Base-by-base conservation (phyloP, 2,797 vertebrate genomes). In the Scolopax bukidnonensis region DNA sequence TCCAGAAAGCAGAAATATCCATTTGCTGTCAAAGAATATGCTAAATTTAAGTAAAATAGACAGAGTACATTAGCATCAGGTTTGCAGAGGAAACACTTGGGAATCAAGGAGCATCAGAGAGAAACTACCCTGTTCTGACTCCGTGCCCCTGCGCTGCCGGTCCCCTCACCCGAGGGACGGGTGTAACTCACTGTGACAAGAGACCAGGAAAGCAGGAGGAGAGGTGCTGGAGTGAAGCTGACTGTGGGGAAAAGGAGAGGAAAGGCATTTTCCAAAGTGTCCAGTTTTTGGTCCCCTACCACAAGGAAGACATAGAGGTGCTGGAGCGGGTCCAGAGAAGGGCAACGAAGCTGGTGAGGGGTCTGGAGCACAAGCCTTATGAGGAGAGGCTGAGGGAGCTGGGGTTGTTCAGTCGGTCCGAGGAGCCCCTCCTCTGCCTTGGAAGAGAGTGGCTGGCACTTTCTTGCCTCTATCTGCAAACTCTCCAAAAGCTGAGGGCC, bases 141-240 rank as follows among this genome's bases (percentile, higher is more conserved):
- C 19, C 12, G 40, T 5, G 4, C 2, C 17, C 7, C 11, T 57
- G 54, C 0, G 0, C 69, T 53, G 41, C 59, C 43, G n/a, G 28
- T 53, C 54, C 20, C 50, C 41, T 88, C 16, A 14, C 21, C 0
- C 0, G 45, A 57, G 45, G 21, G 27, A 30, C 1, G 36, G 11
- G 4, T 36, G 24, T 70, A 47, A 78, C 28, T 19, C 28, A 50
- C 33, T 50, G 40, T 18, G 54, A 67, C 10, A n/a, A 48, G 45
- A 45, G 45, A 45, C 8, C 16, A 7, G 33, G 23, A 70, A 38
- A 6, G 65, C 3, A 4, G 47, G 36, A 70, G 70, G 25, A 69
- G 50, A 77, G 40, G 25, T 38, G 28, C 23, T 47, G 63, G 32
- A 50, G 27, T 25, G 25, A 71, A 30, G 40, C 40, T 68, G 50